Conservation (phyloP, 2,888 invertebrate genomes). For the Parthenolecanium corni region DNA sequence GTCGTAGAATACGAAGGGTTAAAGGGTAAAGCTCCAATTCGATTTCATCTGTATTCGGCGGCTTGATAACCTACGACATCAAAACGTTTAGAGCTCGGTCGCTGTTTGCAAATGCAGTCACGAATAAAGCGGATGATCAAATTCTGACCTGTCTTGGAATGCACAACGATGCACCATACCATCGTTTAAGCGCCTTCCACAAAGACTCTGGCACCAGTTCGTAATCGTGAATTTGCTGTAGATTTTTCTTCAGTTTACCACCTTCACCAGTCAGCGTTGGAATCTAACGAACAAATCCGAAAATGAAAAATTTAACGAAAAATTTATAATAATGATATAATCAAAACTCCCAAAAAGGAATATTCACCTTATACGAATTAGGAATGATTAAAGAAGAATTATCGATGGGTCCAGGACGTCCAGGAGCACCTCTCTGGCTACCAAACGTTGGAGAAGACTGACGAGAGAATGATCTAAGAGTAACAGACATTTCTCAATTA, state of each 20-base stretch:
- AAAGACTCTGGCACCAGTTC: slow-evolving; percentile 73
- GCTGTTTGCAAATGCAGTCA: too few relatives aligned
- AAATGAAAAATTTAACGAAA: not conserved
- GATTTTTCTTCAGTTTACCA: slow-evolving; percentile 62
- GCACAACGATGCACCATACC: slow-evolving; percentile 48
- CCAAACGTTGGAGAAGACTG: slow-evolving; percentile 2
- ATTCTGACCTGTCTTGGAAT: slow-evolving; percentile 34
- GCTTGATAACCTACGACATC: slow-evolving; percentile 50
- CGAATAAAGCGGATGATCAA: not conserved
- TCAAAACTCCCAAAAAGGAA: not conserved
- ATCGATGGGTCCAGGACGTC: slow-evolving; percentile 59
- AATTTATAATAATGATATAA: not conserved
- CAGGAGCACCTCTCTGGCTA: slow-evolving; percentile 31
- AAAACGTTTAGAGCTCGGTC: too few relatives aligned
- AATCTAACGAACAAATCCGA: slow-evolving; percentile 39
- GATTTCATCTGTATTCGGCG: slow-evolving; percentile 51
- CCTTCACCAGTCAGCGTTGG: slow-evolving; percentile 77
- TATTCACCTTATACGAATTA: slow-evolving; percentile 46
- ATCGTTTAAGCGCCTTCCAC: slow-evolving; percentile 73
- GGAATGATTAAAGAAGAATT: slow-evolving; percentile 56
- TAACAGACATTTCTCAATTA: not conserved
- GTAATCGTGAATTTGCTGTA: slow-evolving; percentile 71
- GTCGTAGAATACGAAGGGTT: slow-evolving; percentile 60
- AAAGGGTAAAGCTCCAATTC: slow-evolving; percentile 77
- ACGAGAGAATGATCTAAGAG: slow-evolving; percentile 17